Evolutionary conservation across 2,113 vertebrate species (phyloP), one percentile per base, ranked within the genome.

Genomic region (Podarcis raffonei): DNA sequence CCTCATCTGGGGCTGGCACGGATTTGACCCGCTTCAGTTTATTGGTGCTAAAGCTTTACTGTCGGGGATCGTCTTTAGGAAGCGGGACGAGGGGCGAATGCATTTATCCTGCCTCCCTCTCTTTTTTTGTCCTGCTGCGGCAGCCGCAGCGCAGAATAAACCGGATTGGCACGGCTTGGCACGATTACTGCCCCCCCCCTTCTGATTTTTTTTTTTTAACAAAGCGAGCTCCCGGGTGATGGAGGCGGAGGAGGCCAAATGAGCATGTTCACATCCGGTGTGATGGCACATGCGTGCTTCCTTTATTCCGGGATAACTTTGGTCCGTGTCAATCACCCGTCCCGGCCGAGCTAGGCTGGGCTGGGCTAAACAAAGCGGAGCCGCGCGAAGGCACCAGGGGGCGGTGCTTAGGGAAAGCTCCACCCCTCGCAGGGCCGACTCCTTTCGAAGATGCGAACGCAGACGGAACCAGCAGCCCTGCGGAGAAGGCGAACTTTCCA

Each of bases 241-340:
- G 53, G 90, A 65, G 74, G 23, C 37, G 30, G 69, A 81, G 74
- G 83, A 59, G 53, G 42, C 22, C 30, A 79, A 25, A 92, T 74
- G 57, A 1, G 32, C 39, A 80, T 85, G 90, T 91, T 96, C 97
- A 98, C 97, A 98, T 98, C 97, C 98, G 97, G 97, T 97, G 98
- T 98, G 96, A 97, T 96, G 93, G 97, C 97, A 98, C 97, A 97
- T 98, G 98, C 98, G 97, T 98, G 97, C 97, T 97, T 95, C 93
- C 96, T 95, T 97, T 98, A 98, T 98, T 98, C 97, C 97, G 98
- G 97, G 98, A 98, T 97, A 98, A 97, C 95, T 97, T 98, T 98
- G 95, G 97, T 91, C 98, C 98, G 97, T 96, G 97, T 94, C 97
- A 97, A 94, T 91, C 93, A 88, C 79, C 15, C 87, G 32, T 68